Evolutionary conservation across 2,888 invertebrate species (phyloP), one percentile per base, ranked within the genome.

Genomic region (Pristionchus japonicus): DNA sequence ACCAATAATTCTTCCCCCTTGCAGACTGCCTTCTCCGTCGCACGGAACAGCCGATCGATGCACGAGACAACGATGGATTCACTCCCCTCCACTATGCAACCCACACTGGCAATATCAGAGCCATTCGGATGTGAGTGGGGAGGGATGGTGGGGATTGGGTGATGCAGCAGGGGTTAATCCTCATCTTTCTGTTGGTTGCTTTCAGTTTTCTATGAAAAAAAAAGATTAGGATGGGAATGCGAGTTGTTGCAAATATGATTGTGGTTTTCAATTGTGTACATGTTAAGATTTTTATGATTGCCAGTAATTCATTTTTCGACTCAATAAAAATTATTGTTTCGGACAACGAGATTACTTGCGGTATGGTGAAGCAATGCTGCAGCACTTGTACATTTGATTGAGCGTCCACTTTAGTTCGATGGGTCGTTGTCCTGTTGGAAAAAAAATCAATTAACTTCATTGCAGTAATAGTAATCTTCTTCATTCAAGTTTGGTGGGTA

Each of bases 1-100:
- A 3, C 7, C 34, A 34, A 67, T 34, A 15, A 13, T 17, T 67
- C 1, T 31, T 11, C 17, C 9, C 20, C 37, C n/a, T n/a, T 74
- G 3, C 49, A 86, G 86, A 86, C 13, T 86, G 31, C 9, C 74
- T 86, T 31, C 86, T 74, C 20, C 49, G 74, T n/a, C 47, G 37
- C n/a, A 74, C 86, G 31, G n/a, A 52, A 3, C 86, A 86, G 34
- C 74, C 86, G n/a, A 61, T 87, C n/a, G 87, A 87, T 61, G 80
- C 61, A 15, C 43, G 77, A 7, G 88, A 88, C 82, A 86, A 77
- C 52, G 74, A 86, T 61, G 88, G 88, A 52, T 86, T 80, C 88
- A 77, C 77, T 57, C 88, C 88, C 20, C 43, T 88, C 27, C 88
- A 88, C 57, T 88, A 88, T 64, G 88, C 88, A 7, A 61, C 87